Evolutionary conservation across 2,113 vertebrate genomes (phyloP).

Genomic region (Notarius lentiginosus): DNA sequence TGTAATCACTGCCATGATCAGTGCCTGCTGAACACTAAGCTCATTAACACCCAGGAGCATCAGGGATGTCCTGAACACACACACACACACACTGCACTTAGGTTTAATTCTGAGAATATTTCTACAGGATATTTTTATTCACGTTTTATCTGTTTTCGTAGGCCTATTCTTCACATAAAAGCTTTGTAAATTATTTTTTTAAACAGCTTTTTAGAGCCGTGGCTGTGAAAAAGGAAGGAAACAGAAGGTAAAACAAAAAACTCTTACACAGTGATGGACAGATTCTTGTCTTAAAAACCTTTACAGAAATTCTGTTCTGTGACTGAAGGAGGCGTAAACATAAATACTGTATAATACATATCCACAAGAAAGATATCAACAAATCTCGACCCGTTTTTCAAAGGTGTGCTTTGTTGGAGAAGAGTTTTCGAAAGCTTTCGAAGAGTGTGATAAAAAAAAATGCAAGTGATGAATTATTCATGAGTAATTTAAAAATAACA

Average conservation of each 20-base stretch:
- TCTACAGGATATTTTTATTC: too few relatives aligned
- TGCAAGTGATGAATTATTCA: neutral
- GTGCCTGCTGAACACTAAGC: constrained; percentile 90
- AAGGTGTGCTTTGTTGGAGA: neutral
- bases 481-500: too few relatives aligned
- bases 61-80: constrained; percentile 64
- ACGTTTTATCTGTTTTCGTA: too few relatives aligned
- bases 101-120: neutral
- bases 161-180: too few relatives aligned
- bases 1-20: constrained; percentile 83
- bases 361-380: neutral
- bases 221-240: neutral
- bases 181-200: too few relatives aligned
- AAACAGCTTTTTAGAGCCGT: neutral
- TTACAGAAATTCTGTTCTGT: too few relatives aligned
- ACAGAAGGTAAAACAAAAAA: neutral
- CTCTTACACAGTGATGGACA: too few relatives aligned
- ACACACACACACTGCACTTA: neutral
- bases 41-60: constrained; percentile 87
- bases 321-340: neutral
- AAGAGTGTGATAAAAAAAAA: neutral
- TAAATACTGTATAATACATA: neutral
- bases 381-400: neutral
- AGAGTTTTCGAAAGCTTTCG: neutral
- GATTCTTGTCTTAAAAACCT: too few relatives aligned